Base-by-base conservation (phyloP, 2,888 invertebrate genomes). In the Ryuthela nishihirai region DNA sequence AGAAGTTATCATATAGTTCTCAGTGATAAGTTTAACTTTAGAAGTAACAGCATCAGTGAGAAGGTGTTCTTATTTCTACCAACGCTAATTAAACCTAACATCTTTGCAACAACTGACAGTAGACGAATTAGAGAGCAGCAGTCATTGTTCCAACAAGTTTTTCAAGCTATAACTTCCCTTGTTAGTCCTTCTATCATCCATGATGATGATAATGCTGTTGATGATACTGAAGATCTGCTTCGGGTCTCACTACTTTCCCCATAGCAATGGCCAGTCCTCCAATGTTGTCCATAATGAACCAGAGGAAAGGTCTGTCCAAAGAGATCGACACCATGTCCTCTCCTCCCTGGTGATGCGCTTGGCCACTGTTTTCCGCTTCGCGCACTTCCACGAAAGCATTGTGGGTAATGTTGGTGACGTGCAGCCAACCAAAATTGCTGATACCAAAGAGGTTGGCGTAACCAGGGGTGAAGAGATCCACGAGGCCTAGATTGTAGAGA, bases 241-340 rank as follows among this genome's bases (percentile, higher is more conserved):
- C 32, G 1, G 60, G 54, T 12, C 39, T 48, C 3, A 38, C 54
- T 38, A 67, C 53, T 44, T 67, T 68, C 1, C 68, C 68, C 67
- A 68, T 67, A 17, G 62, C 64, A 20, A 68, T 50, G 9, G 67
- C 64, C 20, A 68, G 47, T 21, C 68, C 68, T 10, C 61, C 65
- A 1, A 68, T 47, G 18, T 64, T 65, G 48, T 68, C 68, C 46
- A 68, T 54, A 36, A 68, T 47, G 36, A 68, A 67, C 49, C 61
- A 68, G 7, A 68, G 38, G 43, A 68, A 68, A 4, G 67, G 65
- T 21, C 65, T 54, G 49, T 67, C 63, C 29, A 67, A 53, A 10
- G 54, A 29, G 9, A 66, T 58, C 6, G 48, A 48, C 20, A 54
- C 25, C 20, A 40, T 52, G 20, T 53, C 56, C 10, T 25, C 6